These are phyloP conservation scores for Brachionus sp. DNA, from an alignment of 1,140 invertebrate species.

Conservation along the genomic window DNA sequence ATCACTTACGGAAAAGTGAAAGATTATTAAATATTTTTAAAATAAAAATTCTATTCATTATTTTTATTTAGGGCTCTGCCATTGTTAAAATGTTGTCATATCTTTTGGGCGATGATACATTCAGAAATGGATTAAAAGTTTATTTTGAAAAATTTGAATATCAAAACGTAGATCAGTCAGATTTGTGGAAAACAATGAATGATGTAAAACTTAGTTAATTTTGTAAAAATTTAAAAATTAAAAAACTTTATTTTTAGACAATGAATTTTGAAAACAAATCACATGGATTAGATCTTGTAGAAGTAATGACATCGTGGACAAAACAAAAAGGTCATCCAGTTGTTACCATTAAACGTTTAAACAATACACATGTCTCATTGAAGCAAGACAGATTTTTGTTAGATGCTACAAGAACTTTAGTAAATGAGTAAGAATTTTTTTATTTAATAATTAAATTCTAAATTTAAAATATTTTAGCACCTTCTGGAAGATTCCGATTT, in stretches of 20 bases:
- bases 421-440: conserved; percentile 1
- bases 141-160: conserved; percentile 32
- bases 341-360: conserved; percentile 55
- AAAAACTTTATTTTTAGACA: neutral
- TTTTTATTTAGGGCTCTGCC: conserved; percentile 68
- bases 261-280: conserved; percentile 8
- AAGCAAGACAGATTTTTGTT: conserved; percentile 54
- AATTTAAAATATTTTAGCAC: neutral
- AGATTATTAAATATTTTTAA: neutral
- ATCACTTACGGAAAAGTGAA: conserved; percentile 39
- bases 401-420: conserved; percentile 47
- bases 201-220: neutral
- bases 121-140: conserved; percentile 69
- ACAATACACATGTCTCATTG: conserved; percentile 58
- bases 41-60: neutral
- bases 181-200: conserved; percentile 7
- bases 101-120: conserved; percentile 78
- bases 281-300: conserved; percentile 59
- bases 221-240: neutral
- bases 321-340: conserved; percentile 81
- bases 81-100: conserved; percentile 90
- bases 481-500: conserved; percentile 2
- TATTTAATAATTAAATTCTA: neutral
- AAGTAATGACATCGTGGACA: conserved; percentile 84
- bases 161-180: conserved; percentile 36